A percentile compares a stretch with the other conserved stretches of the same genome.
phyloP scores from a whole-genome alignment of 1,140 invertebrate species.

The Drosophila lacteicornis region DNA sequence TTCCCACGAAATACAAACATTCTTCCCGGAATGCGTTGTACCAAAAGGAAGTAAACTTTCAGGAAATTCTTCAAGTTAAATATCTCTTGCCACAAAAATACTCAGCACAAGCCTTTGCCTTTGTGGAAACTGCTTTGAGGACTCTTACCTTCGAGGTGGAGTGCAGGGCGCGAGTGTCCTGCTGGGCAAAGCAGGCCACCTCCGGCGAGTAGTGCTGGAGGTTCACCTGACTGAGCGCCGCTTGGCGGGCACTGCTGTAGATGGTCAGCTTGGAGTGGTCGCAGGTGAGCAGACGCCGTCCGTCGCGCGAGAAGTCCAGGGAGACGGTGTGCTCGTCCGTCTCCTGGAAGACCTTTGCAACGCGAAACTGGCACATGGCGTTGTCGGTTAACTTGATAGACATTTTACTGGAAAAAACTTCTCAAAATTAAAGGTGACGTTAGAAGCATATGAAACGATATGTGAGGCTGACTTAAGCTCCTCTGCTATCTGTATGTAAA shows the following conservation, averaged over 20 bases:
- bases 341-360: constrained; percentile 42
- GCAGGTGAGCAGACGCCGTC: constrained; percentile 28
- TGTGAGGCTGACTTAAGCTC: neutral
- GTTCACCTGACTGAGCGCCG: constrained; percentile 23
- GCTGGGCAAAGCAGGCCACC: constrained; percentile 42
- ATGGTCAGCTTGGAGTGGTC: constrained; percentile 33
- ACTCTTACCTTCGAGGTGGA: constrained; percentile 46
- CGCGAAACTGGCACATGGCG: constrained; percentile 45
- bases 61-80: constrained; percentile 5
- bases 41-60: neutral
- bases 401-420: neutral
- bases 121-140: neutral
- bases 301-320: constrained; percentile 47
- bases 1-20: neutral
- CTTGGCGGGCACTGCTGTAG: constrained; percentile 18
- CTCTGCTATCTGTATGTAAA: too few relatives aligned
- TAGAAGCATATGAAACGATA: constrained; percentile 9
- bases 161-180: constrained; percentile 36
- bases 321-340: constrained; percentile 18
- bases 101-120: neutral
- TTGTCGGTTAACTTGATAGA: constrained; percentile 26
- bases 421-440: constrained; percentile 10
- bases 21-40: neutral
- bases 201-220: constrained; percentile 44
- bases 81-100: neutral